A percentile compares a stretch with the other conserved stretches of the same genome.
Conservation (phyloP, 2,113 vertebrate species). For the Suncus etruscus region DNA sequence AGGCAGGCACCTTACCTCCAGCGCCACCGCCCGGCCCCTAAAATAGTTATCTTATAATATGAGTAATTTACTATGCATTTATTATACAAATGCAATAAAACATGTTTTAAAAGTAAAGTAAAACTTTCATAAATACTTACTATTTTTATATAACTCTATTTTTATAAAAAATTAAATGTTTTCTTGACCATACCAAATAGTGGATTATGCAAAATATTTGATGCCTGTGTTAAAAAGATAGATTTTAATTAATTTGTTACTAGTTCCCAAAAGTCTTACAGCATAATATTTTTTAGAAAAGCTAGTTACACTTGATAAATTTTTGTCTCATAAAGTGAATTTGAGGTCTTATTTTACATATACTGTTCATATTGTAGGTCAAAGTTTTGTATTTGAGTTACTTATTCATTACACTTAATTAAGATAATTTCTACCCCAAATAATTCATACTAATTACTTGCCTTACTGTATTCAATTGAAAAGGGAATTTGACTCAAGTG, state of each 20-base stretch:
- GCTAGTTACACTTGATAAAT: slow-evolving; percentile 16
- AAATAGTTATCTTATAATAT: not conserved
- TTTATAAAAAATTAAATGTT: slow-evolving; percentile 42
- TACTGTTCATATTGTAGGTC: slow-evolving; percentile 28
- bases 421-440: not conserved
- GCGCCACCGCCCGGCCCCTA: no score
- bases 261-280: slow-evolving; percentile 39
- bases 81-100: slow-evolving; percentile 19
- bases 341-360: slow-evolving; percentile 38
- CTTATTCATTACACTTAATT: slow-evolving; percentile 6
- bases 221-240: slow-evolving; percentile 34
- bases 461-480: not conserved
- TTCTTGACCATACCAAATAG: slow-evolving; percentile 35
- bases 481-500: not conserved
- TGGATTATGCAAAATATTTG: slow-evolving; percentile 19
- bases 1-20: no score
- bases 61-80: not conserved
- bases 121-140: not conserved
- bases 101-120: slow-evolving; percentile 5
- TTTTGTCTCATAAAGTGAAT: slow-evolving; percentile 40
- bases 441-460: not conserved
- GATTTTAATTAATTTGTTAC: slow-evolving; percentile 52
- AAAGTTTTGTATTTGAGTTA: slow-evolving; percentile 62
- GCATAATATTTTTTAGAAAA: slow-evolving; percentile 53
- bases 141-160: not conserved